Base-by-base conservation (phyloP, 2,797 vertebrate species). In the Darevskia nairensis region DNA sequence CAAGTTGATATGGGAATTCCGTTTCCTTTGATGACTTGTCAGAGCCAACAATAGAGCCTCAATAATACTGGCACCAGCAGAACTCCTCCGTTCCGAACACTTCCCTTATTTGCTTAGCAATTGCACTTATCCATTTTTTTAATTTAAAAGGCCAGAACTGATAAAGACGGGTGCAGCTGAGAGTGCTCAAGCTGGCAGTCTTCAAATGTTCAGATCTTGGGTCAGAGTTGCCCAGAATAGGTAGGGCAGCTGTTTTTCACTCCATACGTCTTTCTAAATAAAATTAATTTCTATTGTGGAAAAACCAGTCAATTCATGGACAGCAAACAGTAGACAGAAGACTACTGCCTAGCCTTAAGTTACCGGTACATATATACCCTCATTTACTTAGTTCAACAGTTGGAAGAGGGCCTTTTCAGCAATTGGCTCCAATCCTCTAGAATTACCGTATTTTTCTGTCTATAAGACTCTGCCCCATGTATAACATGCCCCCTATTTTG, bases 21-120 rank as follows among this genome's bases (percentile, higher is more conserved):
- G 35, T 68, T 89, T 50, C 59, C 88, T 86, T 85, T 85, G 76
- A 89, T 72, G 78, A 41, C 25, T 23, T 23, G 7, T 17, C 76
- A 5, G 8, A 64, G 82, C 17, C n/a, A 25, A 80, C 39, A 80
- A 78, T 59, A 44, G n/a, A 44, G 25, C 39, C 27, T 44, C 55
- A 46, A n/a, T n/a, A 69, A 72, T 72, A 64, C 69, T n/a, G 13
- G 71, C 79, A 50, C 78, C 27, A 21, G 78, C 25, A 41, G 68
- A 68, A 85, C 35, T 10, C 59, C 32, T 23, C 44, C 27, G 19
- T 55, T n/a, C 32, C 8, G 27, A 66, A 32, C n/a, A 66, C 19
- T 35, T 75, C 79, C 76, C 71, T 76, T 50, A 81, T 76, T 35
- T 39, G 35, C 71, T 68, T 55, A 86, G 32, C 2, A 8, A 76